Evolutionary conservation across 1,140 invertebrate genomes (phyloP).

Genomic region (Babylonia areolata): DNA sequence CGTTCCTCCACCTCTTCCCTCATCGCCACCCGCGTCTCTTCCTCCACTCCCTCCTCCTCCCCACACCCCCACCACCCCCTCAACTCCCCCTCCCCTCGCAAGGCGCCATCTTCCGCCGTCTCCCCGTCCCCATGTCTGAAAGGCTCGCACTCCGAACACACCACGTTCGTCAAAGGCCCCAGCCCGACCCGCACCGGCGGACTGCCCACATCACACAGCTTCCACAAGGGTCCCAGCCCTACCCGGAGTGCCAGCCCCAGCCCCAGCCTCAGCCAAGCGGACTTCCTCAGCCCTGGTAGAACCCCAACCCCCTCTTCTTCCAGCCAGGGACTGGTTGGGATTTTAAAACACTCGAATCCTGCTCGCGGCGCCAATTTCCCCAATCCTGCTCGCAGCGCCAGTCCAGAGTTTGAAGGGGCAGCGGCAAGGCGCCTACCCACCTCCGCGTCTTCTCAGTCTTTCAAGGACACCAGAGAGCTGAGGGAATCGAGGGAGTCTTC

Average conservation of each 20-base stretch:
- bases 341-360: not conserved
- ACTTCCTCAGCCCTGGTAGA: not conserved
- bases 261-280: constrained; percentile 32
- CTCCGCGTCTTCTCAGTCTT: not conserved
- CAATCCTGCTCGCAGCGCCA: constrained; percentile 31
- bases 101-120: not conserved
- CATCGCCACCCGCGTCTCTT: constrained; percentile 24
- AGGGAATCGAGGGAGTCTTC: constrained; percentile 3
- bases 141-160: not conserved
- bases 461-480: not conserved
- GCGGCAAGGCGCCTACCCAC: not conserved
- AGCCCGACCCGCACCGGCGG: not conserved
- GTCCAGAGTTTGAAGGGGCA: not conserved
- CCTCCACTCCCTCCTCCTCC: not conserved
- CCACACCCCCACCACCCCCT: not conserved
- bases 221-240: constrained; percentile 40
- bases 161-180: constrained; percentile 31
- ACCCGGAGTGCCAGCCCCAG: constrained; percentile 28
- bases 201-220: not conserved
- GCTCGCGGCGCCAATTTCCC: constrained; percentile 19
- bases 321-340: too few relatives aligned
- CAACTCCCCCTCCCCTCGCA: not conserved
- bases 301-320: too few relatives aligned
- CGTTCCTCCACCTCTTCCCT: constrained; percentile 32
- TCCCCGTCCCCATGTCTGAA: not conserved